phyloP scores from a whole-genome alignment of 2,888 invertebrate genomes.

The Andrena flavipes region DNA sequence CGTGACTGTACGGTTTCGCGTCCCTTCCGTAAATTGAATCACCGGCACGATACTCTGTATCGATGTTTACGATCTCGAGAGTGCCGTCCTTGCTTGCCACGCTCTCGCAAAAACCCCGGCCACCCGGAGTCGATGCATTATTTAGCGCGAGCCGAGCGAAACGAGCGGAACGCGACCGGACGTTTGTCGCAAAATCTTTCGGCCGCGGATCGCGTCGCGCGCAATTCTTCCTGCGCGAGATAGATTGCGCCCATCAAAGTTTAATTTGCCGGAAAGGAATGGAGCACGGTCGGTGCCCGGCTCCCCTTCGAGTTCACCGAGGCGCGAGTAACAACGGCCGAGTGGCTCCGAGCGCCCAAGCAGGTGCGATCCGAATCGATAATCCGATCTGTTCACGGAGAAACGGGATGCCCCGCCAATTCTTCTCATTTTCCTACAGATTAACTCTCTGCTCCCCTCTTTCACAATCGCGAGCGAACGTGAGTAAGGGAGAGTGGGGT shows the following conservation, averaged over 20 bases:
- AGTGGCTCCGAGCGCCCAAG: constrained; percentile 8
- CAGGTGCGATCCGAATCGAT: constrained; percentile 14
- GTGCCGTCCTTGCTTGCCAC: background rate
- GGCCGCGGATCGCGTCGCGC: constrained; percentile 14
- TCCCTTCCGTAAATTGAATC: constrained; percentile 68
- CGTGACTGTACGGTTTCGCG: constrained; percentile 65
- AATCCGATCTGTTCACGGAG: background rate
- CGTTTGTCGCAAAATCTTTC: constrained; percentile 26
- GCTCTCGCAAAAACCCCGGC: constrained; percentile 11
- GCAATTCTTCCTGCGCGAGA: background rate
- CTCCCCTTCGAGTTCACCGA: constrained; percentile 23
- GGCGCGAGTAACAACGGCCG: constrained; percentile 35
- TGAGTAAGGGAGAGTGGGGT: no score
- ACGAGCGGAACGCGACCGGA: constrained; percentile 18
- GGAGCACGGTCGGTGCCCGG: constrained; percentile 24
- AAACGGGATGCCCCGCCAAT: background rate
- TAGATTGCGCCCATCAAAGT: constrained; percentile 17
- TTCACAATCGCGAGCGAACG: no score
- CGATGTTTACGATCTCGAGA: constrained; percentile 64
- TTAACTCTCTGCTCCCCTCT: no score
- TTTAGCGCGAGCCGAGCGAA: constrained; percentile 36
- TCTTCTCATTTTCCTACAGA: background rate
- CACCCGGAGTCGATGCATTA: constrained; percentile 44
- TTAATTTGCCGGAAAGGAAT: constrained; percentile 41
- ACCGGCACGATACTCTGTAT: constrained; percentile 51